phyloP scores from a whole-genome alignment of 2,888 invertebrate species.

The Amphiduros pacificus region DNA sequence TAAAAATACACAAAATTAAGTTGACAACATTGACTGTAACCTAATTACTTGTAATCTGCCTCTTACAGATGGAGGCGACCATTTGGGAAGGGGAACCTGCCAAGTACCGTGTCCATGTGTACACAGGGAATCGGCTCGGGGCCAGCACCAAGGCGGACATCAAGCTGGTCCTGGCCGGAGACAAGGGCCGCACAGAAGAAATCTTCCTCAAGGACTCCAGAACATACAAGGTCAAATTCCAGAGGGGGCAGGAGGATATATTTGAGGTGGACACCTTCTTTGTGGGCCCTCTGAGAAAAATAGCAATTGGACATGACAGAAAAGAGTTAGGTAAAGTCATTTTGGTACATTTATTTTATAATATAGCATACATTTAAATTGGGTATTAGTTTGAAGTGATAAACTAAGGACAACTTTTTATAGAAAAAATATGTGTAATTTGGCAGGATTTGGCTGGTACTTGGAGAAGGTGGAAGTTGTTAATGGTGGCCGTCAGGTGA shows the following conservation, averaged over 20 bases:
- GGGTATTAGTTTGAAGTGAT: too few relatives aligned
- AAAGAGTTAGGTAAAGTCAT: constrained; percentile 51
- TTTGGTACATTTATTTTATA: too few relatives aligned
- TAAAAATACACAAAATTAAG: too few relatives aligned
- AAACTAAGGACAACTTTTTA: too few relatives aligned
- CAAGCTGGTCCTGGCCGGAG: constrained; percentile 50
- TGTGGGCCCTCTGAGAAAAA: constrained; percentile 50
- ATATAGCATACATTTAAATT: too few relatives aligned
- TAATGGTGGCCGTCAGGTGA: constrained; percentile 43
- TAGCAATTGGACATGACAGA: constrained; percentile 55
- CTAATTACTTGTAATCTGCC: too few relatives aligned
- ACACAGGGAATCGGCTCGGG: constrained; percentile 48
- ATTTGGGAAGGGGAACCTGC: constrained; percentile 26
- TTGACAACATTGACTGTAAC: too few relatives aligned
- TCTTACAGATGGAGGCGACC: constrained; percentile 14
- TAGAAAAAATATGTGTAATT: too few relatives aligned
- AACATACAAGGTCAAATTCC: constrained; percentile 52
- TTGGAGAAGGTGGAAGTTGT: constrained; percentile 48
- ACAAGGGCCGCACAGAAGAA: constrained; percentile 51
- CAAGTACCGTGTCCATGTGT: constrained; percentile 48
- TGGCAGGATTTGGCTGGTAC: constrained; percentile 51
- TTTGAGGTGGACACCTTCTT: constrained; percentile 46
- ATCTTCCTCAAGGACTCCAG: constrained; percentile 43
- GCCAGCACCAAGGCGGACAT: constrained; percentile 52
- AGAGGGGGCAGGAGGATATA: constrained; percentile 55